Evolutionary conservation across 2,888 invertebrate genomes (phyloP).

Genomic region (Dicyrtoma fusca): DNA sequence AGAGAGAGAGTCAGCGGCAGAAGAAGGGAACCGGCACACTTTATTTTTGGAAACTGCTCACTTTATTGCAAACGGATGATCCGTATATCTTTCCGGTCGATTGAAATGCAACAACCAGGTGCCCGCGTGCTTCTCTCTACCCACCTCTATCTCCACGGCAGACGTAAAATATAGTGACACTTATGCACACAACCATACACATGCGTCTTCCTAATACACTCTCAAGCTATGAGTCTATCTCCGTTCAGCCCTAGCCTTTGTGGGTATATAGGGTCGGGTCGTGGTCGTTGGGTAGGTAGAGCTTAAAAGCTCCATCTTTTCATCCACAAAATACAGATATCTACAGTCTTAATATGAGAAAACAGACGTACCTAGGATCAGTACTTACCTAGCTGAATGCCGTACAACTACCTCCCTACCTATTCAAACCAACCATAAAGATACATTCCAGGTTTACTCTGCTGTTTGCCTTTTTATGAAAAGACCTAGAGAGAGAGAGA

Average conservation of each 20-base stretch:
- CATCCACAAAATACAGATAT: no score
- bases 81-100: constrained; percentile 44
- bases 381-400: constrained; percentile 17
- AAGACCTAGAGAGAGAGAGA: no score
- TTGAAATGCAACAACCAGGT: constrained; percentile 46
- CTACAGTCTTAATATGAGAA: no score
- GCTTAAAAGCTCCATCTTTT: no score
- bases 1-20: neutral
- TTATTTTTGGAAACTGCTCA: constrained; percentile 44
- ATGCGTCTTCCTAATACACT: no score
- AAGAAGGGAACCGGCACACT: constrained; percentile 28
- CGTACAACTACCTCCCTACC: constrained; percentile 38
- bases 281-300: no score
- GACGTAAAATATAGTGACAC: no score
- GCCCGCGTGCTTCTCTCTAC: constrained; percentile 30
- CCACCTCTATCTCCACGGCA: constrained; percentile 25
- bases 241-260: no score
- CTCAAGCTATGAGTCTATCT: no score
- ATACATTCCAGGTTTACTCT: constrained; percentile 9
- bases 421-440: constrained; percentile 22
- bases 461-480: no score
- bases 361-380: neutral
- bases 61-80: constrained; percentile 44
- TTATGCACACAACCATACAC: no score
- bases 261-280: no score